Evolutionary conservation across 30 jellyfish, hydroid and myxozoan species (phyloP), one percentile per base, ranked within the genome.

Genomic region (Aurelia sp.): DNA sequence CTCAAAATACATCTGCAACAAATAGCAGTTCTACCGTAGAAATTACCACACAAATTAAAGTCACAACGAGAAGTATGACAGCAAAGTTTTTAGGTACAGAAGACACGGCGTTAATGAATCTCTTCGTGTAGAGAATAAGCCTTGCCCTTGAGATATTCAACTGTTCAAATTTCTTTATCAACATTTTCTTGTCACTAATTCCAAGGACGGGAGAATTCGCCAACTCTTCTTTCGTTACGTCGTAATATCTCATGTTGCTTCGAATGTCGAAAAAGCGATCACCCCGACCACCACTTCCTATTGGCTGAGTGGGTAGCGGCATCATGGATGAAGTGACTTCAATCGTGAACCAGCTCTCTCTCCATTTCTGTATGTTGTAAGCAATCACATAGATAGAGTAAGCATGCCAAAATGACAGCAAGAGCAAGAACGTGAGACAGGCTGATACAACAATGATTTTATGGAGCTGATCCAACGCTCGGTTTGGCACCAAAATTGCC

Each of bases 221-320:
- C 11, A 91, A 33, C 30, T 93, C 79, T 18, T 91, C 94, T 63
- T 69, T 85, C 9, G 98, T 91, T 13, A 91, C 68, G 91, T 91
- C 98, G 83, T 73, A 80, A 65, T 76, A 91, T 64, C 79, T 77
- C 93, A 91, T 73, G 62, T 91, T 72, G 70, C 86, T 77, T 22
- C 98, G 70, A 13, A 91, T 67, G 75, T 91, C 98, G 53, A 91
- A 91, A 59, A 91, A 91, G 40, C 98, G 62, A 40, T 63, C 90
- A 5, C 92, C 86, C 13, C 71, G 66, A n/a, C 72, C 76, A 44
- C 86, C 86, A 51, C 80, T 83, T 55, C 92, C 96, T 53, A 91
- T 33, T 1, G 84, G 86, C 64, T 20, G 58, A 0, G 85, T 6
- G 33, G 93, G 98, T 23, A 41, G 71, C 6, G 87, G 86, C 10